Evolutionary conservation across 1,140 invertebrate genomes (phyloP), one percentile per base, ranked within the genome.

Genomic region (Caenorhabditis remanei): DNA sequence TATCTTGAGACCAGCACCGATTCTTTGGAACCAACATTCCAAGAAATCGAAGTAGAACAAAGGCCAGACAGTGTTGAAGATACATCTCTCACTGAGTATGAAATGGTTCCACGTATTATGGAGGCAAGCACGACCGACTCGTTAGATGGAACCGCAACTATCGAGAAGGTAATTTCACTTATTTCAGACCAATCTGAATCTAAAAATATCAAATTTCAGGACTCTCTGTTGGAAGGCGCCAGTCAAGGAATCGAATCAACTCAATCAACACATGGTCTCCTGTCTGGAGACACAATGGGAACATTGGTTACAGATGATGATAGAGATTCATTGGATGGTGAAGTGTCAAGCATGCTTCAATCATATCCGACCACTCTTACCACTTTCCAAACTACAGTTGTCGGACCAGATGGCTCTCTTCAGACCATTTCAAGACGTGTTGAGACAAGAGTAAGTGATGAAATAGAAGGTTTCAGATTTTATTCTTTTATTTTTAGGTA

Each of bases 291-390:
- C 32, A 91, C 89, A 9, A 84, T 85, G 41, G 87, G 85, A 63
- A 91, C 90, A 48, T 88, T 88, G 55, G 86, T 88, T 48, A 90
- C 90, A 41, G 89, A 90, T 55, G 89, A 88, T 21, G 67, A 84
- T 19, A 83, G 43, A 56, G 91, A 91, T 84, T 92, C 91, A 13
- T 85, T 92, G 32, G 87, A 84, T 14, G 91, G 90, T 50, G 89
- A 90, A 19, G 75, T 90, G 65, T 58, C 71, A 16, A 61, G 41
- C 40, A 86, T 87, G 24, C 58, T 84, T 21, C 82, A 87, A 53
- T 89, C 89, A 14, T 91, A 92, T 83, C 91, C 90, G 41, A 91
- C 89, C 13, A 91, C 91, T n/a, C 46, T 92, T 53, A 91, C 91
- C 11, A 91, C 91, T 14, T 91, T 91, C 89, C 87, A 91, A 85